Conservation (phyloP, 1,140 invertebrate species). For the Hormaphis cornu region DNA sequence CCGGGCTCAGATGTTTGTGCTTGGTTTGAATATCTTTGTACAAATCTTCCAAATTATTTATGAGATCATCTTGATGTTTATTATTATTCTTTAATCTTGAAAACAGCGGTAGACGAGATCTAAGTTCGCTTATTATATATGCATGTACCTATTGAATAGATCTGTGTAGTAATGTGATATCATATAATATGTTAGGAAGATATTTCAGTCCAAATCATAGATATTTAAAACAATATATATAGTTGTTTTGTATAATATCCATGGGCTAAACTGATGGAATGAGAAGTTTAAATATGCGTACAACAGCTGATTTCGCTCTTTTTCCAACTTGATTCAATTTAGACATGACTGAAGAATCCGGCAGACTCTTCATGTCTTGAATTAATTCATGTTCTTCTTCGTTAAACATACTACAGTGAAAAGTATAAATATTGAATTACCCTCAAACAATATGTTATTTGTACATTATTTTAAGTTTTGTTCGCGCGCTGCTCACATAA, state of each 20-base stretch:
- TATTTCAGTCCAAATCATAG: background rate
- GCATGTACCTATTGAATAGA: slow-evolving; percentile 71
- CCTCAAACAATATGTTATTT: no score
- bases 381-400: slow-evolving; percentile 69
- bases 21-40: slow-evolving; percentile 37
- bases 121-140: slow-evolving; percentile 81
- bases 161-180: background rate
- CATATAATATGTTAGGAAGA: background rate
- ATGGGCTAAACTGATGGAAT: no score
- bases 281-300: no score
- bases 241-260: no score
- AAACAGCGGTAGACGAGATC: slow-evolving; percentile 48
- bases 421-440: no score
- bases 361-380: slow-evolving; percentile 59
- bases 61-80: slow-evolving; percentile 16
- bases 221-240: background rate
- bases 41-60: slow-evolving; percentile 20
- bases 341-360: slow-evolving; percentile 62
- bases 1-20: slow-evolving; percentile 41
- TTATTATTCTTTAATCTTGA: slow-evolving; percentile 61
- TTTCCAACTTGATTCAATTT: slow-evolving; percentile 88
- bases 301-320: slow-evolving; percentile 86
- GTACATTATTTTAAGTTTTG: no score
- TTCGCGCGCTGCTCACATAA: no score
- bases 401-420: slow-evolving; percentile 56